A percentile compares a stretch with the other conserved stretches of the same genome.
phyloP scores from a whole-genome alignment of 1,140 invertebrate species.

The Penaeus indicus region DNA sequence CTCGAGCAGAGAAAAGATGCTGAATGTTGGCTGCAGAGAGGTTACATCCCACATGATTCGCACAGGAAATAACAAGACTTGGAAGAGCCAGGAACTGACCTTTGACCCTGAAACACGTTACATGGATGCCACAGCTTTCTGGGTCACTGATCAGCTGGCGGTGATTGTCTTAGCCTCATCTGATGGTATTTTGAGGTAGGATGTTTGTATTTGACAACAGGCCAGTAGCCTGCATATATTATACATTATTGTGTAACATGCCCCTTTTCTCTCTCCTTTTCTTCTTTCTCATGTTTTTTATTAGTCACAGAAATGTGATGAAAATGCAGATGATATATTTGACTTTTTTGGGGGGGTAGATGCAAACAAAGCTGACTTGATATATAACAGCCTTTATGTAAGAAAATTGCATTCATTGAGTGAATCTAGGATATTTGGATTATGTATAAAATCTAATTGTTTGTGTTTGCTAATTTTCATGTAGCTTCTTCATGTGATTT shows the following conservation, averaged over 20 bases:
- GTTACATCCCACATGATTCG: constrained; percentile 54
- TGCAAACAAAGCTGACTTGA: too few species aligned
- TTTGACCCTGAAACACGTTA: constrained; percentile 55
- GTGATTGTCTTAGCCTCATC: constrained; percentile 47
- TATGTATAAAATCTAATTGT: too few species aligned
- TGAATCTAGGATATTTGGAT: too few species aligned
- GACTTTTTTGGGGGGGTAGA: too few species aligned
- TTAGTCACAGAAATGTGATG: too few species aligned
- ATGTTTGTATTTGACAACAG: not conserved
- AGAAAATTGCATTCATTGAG: too few species aligned
- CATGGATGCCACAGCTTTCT: constrained; percentile 53
- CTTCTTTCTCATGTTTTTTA: too few species aligned
- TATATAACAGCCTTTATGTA: too few species aligned
- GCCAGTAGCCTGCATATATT: not conserved
- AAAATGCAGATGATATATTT: too few species aligned
- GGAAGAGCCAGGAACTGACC: constrained; percentile 50
- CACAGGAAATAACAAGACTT: constrained; percentile 44
- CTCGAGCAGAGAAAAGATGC: not conserved
- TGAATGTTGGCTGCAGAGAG: constrained; percentile 18
- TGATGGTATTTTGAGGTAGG: constrained; percentile 49
- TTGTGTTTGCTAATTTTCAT: too few species aligned
- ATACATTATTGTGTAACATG: not conserved
- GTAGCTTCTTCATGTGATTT: too few species aligned
- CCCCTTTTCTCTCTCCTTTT: not conserved
- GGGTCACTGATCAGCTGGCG: constrained; percentile 33